These are phyloP conservation scores for Calameuta filiformis DNA, from an alignment of 2,888 invertebrate species.

Conservation along the genomic window DNA sequence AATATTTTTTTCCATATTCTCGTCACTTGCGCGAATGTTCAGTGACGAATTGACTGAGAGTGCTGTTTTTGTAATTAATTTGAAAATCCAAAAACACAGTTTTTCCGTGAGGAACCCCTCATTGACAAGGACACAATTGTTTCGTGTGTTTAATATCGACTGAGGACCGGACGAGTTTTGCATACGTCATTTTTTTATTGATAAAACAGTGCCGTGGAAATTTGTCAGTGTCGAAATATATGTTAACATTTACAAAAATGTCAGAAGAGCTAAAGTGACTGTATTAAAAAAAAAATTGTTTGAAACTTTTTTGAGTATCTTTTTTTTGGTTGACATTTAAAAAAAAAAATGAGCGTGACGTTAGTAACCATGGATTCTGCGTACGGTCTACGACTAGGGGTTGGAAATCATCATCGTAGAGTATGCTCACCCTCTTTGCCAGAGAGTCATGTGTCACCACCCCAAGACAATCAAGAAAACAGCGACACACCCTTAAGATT, in stretches of 20 bases:
- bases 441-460: constrained; percentile 13
- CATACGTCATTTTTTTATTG: background rate
- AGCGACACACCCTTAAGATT: constrained; percentile 71
- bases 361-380: constrained; percentile 55
- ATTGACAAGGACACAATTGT: background rate
- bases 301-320: background rate
- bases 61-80: background rate
- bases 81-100: background rate
- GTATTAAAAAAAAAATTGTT: background rate
- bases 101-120: background rate
- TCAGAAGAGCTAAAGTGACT: background rate
- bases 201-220: background rate
- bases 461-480: constrained; percentile 25
- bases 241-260: background rate
- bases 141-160: background rate
- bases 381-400: constrained; percentile 50
- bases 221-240: background rate
- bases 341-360: constrained; percentile 52
- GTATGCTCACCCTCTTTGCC: constrained; percentile 27
- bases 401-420: constrained; percentile 30
- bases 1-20: background rate
- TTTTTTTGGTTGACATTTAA: background rate
- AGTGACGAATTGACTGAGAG: background rate
- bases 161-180: background rate
- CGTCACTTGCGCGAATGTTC: background rate